Conservation (phyloP, 1,140 invertebrate genomes). For the Brachionus rubens region DNA sequence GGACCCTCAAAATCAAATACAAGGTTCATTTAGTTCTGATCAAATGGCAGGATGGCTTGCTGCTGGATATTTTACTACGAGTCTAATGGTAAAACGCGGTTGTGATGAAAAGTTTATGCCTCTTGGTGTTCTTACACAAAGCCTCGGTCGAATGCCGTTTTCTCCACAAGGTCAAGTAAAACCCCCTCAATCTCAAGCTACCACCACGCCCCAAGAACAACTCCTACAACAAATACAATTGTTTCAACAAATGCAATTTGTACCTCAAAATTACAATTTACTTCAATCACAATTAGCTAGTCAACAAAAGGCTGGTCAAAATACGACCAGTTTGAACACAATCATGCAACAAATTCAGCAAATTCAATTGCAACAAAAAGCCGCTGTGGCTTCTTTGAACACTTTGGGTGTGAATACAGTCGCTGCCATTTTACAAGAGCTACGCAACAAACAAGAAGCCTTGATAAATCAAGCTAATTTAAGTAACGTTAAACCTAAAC, state of each 20-base stretch:
- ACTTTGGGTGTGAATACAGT: background rate
- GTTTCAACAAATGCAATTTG: conserved; percentile 26
- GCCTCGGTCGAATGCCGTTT: conserved; percentile 30
- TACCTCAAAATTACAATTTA: conserved; percentile 35
- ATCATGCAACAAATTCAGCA: conserved; percentile 39
- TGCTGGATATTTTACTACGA: conserved; percentile 39
- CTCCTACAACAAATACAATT: background rate
- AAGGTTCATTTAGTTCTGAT: conserved; percentile 30
- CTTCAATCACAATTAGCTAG: background rate
- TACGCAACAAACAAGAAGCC: conserved; percentile 15
- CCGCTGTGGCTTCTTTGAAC: background rate
- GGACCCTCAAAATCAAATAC: conserved; percentile 44
- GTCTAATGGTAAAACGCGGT: conserved; percentile 28
- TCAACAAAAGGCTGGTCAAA: conserved; percentile 18
- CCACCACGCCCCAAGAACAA: background rate
- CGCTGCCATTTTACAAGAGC: background rate
- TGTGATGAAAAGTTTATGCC: conserved; percentile 31
- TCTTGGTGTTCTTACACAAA: background rate
- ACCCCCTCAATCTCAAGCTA: background rate
- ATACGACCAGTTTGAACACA: background rate
- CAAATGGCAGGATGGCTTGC: conserved; percentile 46
- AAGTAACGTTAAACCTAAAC: background rate
- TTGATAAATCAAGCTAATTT: background rate
- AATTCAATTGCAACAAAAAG: conserved; percentile 39
- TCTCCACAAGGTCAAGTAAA: background rate